Percentiles rank a stretch among this genome's conserved stretches.
These are phyloP conservation scores for Mesochorus sp. DNA, from an alignment of 2,888 invertebrate genomes.

Conservation along the genomic window DNA sequence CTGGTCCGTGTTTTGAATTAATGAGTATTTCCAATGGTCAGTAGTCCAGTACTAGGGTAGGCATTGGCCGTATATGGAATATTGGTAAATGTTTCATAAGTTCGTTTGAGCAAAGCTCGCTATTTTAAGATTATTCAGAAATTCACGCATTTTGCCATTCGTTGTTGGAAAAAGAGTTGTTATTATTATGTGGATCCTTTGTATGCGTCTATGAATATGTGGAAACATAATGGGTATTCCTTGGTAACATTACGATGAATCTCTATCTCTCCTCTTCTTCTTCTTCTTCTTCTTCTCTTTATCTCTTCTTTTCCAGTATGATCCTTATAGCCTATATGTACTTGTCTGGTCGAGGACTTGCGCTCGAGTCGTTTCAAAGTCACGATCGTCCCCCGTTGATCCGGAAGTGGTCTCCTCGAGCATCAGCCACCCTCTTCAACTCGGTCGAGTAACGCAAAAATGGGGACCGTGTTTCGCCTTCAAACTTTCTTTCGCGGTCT, in stretches of 20 bases:
- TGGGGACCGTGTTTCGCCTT: background rate
- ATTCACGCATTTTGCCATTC: constrained; percentile 38
- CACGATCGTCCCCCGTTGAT: constrained; percentile 49
- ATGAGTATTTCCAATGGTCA: no score
- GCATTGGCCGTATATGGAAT: no score
- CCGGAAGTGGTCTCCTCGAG: constrained; percentile 48
- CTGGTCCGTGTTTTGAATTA: no score
- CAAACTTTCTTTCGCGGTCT: background rate
- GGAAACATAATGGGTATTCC: constrained; percentile 24
- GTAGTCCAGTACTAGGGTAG: no score
- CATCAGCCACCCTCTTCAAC: constrained; percentile 12
- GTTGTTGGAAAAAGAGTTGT: constrained; percentile 52
- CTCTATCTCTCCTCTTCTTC: no score
- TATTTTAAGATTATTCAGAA: no score
- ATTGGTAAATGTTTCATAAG: constrained; percentile 25
- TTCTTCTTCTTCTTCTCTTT: no score
- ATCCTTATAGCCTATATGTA: constrained; percentile 21
- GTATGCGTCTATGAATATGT: background rate
- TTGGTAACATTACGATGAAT: constrained; percentile 22
- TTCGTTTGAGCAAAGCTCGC: constrained; percentile 43
- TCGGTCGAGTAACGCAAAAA: background rate
- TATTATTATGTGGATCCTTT: constrained; percentile 13
- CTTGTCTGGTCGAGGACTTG: constrained; percentile 8
- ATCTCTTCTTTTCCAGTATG: constrained; percentile 23
- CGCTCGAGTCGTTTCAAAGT: constrained; percentile 43